phyloP scores from a whole-genome alignment of 2,797 vertebrate species.

The Pangasius larnaudii region DNA sequence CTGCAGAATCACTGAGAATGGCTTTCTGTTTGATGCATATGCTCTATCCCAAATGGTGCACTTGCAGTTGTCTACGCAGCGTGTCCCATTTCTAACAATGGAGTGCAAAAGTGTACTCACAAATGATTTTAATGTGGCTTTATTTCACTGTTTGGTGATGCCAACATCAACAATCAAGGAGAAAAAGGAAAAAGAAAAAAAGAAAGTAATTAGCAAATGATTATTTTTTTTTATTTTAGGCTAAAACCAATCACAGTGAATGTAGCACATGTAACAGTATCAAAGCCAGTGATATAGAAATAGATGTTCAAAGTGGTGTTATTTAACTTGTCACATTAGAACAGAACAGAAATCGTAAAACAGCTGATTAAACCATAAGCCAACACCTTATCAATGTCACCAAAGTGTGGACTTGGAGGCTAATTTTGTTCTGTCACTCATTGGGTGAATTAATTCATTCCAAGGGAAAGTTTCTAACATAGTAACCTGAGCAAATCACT shows the following conservation, averaged over 20 bases:
- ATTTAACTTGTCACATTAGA: neutral
- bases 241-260: neutral
- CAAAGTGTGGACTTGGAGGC: neutral
- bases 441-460: neutral
- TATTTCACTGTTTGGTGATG: neutral
- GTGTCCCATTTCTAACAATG: constrained; percentile 6
- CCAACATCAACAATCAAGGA: neutral
- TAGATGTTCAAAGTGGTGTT: neutral
- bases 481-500: neutral
- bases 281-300: neutral
- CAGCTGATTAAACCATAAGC: neutral
- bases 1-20: constrained; percentile 38
- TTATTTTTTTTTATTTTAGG: neutral
- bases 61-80: constrained; percentile 1
- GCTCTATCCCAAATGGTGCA: constrained; percentile 11
- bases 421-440: neutral
- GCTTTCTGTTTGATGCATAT: constrained; percentile 49
- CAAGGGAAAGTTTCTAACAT: neutral
- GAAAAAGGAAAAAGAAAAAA: neutral
- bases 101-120: neutral
- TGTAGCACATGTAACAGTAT: neutral
- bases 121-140: neutral
- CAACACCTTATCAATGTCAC: neutral
- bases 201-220: neutral
- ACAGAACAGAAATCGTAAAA: neutral